Evolutionary conservation across 2,113 vertebrate species (phyloP).

Genomic region (Hemiscyllium ocellatum): DNA sequence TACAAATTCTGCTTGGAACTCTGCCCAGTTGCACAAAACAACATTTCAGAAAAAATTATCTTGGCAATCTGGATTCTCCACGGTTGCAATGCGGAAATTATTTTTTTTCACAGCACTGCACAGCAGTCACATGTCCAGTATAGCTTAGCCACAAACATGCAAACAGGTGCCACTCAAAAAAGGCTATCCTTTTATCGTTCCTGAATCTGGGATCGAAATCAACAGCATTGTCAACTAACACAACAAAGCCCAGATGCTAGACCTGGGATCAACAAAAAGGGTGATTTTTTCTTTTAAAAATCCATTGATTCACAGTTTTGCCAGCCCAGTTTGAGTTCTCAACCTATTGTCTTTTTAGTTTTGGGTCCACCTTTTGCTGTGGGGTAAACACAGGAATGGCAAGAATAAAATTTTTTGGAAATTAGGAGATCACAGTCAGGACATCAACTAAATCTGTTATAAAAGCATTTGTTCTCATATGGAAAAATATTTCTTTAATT

Average conservation of each 20-base stretch:
- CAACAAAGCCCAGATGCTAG: neutral
- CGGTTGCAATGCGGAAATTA: neutral
- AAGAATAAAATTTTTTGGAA: neutral
- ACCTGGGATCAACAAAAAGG: neutral
- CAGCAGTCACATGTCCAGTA: neutral
- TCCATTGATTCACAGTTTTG: neutral
- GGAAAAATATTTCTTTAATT: slow-evolving; percentile 24
- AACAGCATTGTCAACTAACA: neutral
- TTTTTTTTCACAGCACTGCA: neutral
- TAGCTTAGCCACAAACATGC: neutral
- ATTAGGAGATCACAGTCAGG: neutral
- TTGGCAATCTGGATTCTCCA: neutral
- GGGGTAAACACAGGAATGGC: neutral
- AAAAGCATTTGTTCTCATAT: neutral
- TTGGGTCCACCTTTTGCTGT: neutral
- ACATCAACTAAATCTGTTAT: neutral
- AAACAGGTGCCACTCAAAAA: neutral
- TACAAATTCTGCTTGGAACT: neutral
- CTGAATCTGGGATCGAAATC: neutral
- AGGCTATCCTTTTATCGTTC: neutral
- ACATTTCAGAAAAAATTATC: neutral
- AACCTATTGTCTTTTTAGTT: neutral
- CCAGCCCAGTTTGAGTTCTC: neutral
- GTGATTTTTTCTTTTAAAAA: neutral
- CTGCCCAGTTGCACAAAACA: neutral